A percentile compares a stretch with the other conserved stretches of the same genome.
Conservation (phyloP, 1,140 invertebrate species). For the Trichoplusia ni region DNA sequence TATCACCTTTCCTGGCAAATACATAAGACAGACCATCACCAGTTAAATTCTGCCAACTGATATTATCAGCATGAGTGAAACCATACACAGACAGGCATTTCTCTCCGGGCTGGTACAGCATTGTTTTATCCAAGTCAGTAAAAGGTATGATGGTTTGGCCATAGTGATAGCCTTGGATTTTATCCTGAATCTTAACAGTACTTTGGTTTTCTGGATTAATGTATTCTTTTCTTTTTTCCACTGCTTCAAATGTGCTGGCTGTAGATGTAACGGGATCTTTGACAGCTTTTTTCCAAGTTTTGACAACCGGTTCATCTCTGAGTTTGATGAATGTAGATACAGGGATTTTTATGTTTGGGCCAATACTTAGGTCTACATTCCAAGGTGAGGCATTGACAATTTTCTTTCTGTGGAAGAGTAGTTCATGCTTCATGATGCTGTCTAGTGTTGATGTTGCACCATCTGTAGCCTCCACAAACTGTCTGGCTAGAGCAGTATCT, state of each 20-base stretch:
- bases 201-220: slow-evolving; percentile 66
- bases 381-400: slow-evolving; percentile 55
- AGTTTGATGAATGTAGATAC: slow-evolving; percentile 69
- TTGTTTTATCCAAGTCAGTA: slow-evolving; percentile 62
- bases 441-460: slow-evolving; percentile 70
- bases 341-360: slow-evolving; percentile 75
- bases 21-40: slow-evolving; percentile 74
- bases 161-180: slow-evolving; percentile 70
- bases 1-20: slow-evolving; percentile 69
- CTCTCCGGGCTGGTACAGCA: slow-evolving; percentile 70
- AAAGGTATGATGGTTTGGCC: slow-evolving; percentile 73
- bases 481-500: slow-evolving; percentile 50
- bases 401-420: slow-evolving; percentile 70
- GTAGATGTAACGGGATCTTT: slow-evolving; percentile 61
- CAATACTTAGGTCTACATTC: slow-evolving; percentile 75
- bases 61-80: slow-evolving; percentile 68
- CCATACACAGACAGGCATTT: slow-evolving; percentile 72
- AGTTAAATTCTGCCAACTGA: slow-evolving; percentile 72
- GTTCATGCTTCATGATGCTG: slow-evolving; percentile 64
- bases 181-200: slow-evolving; percentile 47
- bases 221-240: slow-evolving; percentile 54
- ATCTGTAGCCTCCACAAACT: slow-evolving; percentile 65
- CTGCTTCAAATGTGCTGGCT: slow-evolving; percentile 54
- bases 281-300: slow-evolving; percentile 61
- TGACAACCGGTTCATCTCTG: slow-evolving; percentile 65